These are phyloP conservation scores for Timema podura DNA, from an alignment of 2,888 invertebrate species.

Conservation along the genomic window DNA sequence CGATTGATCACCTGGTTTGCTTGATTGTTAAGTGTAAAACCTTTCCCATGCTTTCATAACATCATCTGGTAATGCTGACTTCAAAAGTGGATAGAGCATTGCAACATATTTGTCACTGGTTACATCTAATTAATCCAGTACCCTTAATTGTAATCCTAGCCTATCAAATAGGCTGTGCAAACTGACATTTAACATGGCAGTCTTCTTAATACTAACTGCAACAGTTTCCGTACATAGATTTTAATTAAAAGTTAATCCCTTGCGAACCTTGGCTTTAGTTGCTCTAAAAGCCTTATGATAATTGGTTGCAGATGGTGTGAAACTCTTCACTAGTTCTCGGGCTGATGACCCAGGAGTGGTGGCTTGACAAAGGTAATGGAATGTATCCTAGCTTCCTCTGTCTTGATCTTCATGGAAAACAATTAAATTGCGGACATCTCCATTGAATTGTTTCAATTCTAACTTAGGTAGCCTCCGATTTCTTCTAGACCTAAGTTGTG, in stretches of 20 bases:
- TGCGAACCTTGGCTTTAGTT: neutral
- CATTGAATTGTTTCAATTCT: neutral
- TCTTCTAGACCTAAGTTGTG: too few relatives aligned
- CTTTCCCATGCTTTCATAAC: neutral
- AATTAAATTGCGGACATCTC: neutral
- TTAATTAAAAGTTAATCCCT: neutral
- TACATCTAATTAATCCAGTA: neutral
- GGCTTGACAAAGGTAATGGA: neutral
- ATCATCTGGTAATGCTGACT: neutral
- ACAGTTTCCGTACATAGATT: neutral
- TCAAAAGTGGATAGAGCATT: neutral
- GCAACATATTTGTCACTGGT: conserved; percentile 2
- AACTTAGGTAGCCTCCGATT: neutral
- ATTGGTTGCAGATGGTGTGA: neutral
- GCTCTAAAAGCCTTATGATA: neutral
- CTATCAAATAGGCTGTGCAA: neutral
- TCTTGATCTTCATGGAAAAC: neutral
- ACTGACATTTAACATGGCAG: neutral
- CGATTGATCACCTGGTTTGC: neutral
- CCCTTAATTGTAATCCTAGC: neutral
- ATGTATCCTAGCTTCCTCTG: neutral
- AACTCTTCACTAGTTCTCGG: neutral
- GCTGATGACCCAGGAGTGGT: neutral
- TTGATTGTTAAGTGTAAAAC: neutral
- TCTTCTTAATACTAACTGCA: neutral